These are phyloP conservation scores for Martes martes DNA, from an alignment of 2,113 vertebrate species.

Conservation along the genomic window DNA sequence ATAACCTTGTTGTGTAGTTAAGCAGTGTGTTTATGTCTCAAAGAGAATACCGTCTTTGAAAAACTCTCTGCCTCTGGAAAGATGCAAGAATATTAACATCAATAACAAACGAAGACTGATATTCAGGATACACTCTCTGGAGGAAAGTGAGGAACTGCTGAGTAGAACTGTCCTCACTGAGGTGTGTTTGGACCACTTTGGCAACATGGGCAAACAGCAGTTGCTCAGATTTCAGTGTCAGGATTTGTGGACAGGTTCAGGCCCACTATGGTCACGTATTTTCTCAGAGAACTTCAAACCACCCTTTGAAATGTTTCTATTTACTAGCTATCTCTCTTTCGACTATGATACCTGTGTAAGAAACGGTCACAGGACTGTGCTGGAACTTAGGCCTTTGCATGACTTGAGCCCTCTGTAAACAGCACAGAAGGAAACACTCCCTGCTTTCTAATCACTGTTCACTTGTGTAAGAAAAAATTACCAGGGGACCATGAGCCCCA, in stretches of 20 bases:
- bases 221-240: not conserved
- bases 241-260: not conserved
- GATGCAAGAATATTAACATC: not conserved
- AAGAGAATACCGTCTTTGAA: conserved; percentile 48
- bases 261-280: conserved; percentile 7
- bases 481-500: not conserved
- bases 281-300: conserved; percentile 37
- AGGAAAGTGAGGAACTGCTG: not conserved
- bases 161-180: not conserved
- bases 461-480: not conserved
- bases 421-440: conserved; percentile 51
- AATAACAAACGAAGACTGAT: not conserved
- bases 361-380: conserved; percentile 44
- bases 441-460: conserved; percentile 49
- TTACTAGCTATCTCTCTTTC: not conserved
- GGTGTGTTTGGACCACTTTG: not conserved
- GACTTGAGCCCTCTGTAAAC: conserved; percentile 37
- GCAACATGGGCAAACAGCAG: not conserved
- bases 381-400: not conserved
- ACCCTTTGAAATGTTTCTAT: not conserved
- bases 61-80: conserved; percentile 61
- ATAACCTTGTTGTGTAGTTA: conserved; percentile 11
- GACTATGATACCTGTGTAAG: not conserved
- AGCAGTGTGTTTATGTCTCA: conserved; percentile 19
- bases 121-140: not conserved